Base-by-base conservation (phyloP, 2,888 invertebrate genomes). In the Drosophila nr. perissopoda region DNA sequence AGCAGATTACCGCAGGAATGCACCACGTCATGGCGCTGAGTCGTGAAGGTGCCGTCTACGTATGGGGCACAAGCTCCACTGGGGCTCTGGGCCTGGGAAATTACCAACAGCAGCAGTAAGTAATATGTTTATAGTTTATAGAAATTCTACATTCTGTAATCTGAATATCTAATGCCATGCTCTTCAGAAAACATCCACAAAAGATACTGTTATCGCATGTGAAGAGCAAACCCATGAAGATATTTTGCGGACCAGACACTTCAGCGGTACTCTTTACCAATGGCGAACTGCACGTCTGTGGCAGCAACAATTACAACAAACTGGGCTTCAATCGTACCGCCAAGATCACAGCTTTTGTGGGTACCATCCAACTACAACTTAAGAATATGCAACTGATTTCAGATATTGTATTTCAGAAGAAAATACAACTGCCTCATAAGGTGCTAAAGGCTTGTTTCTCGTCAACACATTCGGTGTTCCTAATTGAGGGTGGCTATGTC, bases 11-110 rank as follows among this genome's bases (percentile, higher is more conserved):
- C 34, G 95, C 95, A 80, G 96, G 96, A 1, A 91, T 94, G 25
- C 93, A 94, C 73, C 96, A 96, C 91, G 95, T 95, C 1, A 93
- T 95, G 6, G 96, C 95, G 0, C 92, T 96, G 25, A 94, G 95
- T 31, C 93, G 94, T 27, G 94, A 95, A 73, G 95, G 95, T 1
- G 94, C 94, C 56, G 94, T 96, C 21, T 96, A 94, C 83, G 94
- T 95, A 16, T 96, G 96, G 96, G 96, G 95, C 11, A 93, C 94
- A 45, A 95, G 95, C 38, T 31, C 73, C 1, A 72, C 84, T 11
- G 96, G 96, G 0, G 94, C 95, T 64, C 93, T 96, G 4, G 96
- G 96, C 0, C 73, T 93, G 25, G 92, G 93, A 21, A 91, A 87
- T 54, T 80, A 89, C 29, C 90, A 90, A 66, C 91, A 87, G 16